These are phyloP conservation scores for Cliona cf. orientalis DNA, from an alignment of 37 sponge, comb jelly and placozoan species.

Conservation along the genomic window DNA sequence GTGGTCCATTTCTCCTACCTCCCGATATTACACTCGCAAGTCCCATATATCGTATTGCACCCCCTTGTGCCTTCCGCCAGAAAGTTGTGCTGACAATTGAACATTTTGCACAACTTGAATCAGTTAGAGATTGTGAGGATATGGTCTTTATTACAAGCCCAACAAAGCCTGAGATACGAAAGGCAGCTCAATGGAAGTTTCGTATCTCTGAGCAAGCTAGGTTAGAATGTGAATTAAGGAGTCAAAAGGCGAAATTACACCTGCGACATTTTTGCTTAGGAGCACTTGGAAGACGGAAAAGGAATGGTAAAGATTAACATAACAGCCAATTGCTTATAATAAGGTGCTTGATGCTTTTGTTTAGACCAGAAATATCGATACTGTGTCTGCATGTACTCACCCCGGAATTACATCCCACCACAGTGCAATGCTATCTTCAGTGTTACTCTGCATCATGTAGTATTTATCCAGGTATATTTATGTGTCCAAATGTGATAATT, in stretches of 20 bases:
- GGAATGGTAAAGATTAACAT: neutral
- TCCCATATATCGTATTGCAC: conserved; percentile 17
- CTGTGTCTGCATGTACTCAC: neutral
- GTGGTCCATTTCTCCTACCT: conserved; percentile 26
- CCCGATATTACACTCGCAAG: conserved; percentile 5
- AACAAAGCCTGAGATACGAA: neutral
- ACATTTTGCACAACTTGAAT: neutral
- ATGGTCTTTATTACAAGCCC: conserved; percentile 20
- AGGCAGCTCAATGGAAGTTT: neutral
- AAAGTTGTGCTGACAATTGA: conserved; percentile 1
- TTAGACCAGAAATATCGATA: no score
- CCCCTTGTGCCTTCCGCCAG: conserved; percentile 1
- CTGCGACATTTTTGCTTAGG: conserved; percentile 16
- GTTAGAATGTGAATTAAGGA: neutral
- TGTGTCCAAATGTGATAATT: neutral
- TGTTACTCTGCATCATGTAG: neutral
- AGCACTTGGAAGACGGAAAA: neutral
- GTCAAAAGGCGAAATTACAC: neutral
- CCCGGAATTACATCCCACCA: neutral
- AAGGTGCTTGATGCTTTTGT: no score
- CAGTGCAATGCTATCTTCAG: conserved; percentile 3
- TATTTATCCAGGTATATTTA: neutral
- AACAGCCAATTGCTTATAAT: no score
- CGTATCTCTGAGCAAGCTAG: neutral
- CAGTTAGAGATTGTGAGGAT: neutral